Evolutionary conservation across 2,888 invertebrate species (phyloP), one percentile per base, ranked within the genome.

Genomic region (Heliconius aoede): DNA sequence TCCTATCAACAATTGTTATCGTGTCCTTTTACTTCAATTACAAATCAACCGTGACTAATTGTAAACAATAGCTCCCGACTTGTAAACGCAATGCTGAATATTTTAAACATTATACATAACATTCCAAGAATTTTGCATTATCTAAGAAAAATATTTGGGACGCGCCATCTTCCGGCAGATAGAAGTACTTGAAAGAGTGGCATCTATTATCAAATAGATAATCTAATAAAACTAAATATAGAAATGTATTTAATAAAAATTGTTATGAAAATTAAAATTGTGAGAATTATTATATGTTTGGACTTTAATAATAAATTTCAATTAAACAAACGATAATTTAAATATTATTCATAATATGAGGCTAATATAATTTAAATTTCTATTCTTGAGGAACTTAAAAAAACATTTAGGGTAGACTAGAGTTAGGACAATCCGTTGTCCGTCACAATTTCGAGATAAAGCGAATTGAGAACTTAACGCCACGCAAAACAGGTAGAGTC

Each of bases 101-200:
- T 69, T 68, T 69, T 61, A 62, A 46, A 75, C 77, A 67, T 72
- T 61, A 75, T 72, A 60, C 72, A 72, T 71, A 36, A 64, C 74
- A 68, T 74, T 74, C 74, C 36, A 28, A 71, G 74, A 77, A 74
- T 71, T 65, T 36, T 40, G 24, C 32, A 24, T n/a, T n/a, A 55
- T 55, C 58, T 24, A 46, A 71, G 64, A 15, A 36, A 21, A 40
- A 51, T 51, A 46, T 46, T 4, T 58, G 3, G 28, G 46, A 32
- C 24, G 46, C 76, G 85, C 78, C 87, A 89, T 86, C 89, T 89
- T 72, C 79, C 60, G 80, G 26, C 18, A 69, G 82, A 77, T 84
- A 84, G 84, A 72, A 26, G 11, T 58, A 21, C 3, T 58, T 26
- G 8, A 36, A 21, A 71, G 26, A 26, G 9, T 11, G 36, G 4